Base-by-base conservation (phyloP, 2,113 vertebrate genomes). In the Leptobrachium leishanense region DNA sequence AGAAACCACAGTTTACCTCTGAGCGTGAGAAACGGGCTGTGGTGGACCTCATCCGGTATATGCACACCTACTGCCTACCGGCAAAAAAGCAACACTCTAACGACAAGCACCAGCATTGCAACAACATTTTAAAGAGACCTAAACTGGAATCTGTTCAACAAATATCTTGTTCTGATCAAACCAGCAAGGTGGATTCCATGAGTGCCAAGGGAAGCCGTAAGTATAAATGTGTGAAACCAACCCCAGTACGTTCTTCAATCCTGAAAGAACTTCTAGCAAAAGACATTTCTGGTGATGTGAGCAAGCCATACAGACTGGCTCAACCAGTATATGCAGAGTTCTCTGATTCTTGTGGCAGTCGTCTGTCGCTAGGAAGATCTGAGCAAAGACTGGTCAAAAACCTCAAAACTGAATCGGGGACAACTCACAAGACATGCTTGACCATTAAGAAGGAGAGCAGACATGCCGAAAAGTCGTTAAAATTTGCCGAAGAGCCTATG, bases 51-150 rank as follows among this genome's bases (percentile, higher is more conserved):
- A 98, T 99, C 85, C 95, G 90, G 6, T 99, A 99, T 93, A 99
- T 99, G 96, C 98, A 98, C 88, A 97, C 97, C 50, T 99, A 98
- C 91, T 99, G 97, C 85, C 92, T 98, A 87, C 98, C 98, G 0
- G 92, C 94, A 75, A 98, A 98, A 87, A 90, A 96, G 85, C 89
- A 78, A 62, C 88, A 92, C 2, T 72, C 92, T 1, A 88, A 90
- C 2, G 0, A 3, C 68, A 90, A 91, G 43, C 86, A 92, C 3
- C 92, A 92, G 75, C 80, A 86, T 83, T 89, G 87, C 82, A 9
- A 83, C 85, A 75, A 85, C 86, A 83, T 87, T 68, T 88, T 81
- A 85, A 50, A 93, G 81, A 90, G 85, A 85, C 70, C 79, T 83
- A 89, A 86, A 82, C 40, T 88, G 0, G 89, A 91, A 69, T 85